A percentile compares a stretch with the other conserved stretches of the same genome.
phyloP scores from a whole-genome alignment of 2,113 vertebrate species.

The Toxotes jaculatrix region DNA sequence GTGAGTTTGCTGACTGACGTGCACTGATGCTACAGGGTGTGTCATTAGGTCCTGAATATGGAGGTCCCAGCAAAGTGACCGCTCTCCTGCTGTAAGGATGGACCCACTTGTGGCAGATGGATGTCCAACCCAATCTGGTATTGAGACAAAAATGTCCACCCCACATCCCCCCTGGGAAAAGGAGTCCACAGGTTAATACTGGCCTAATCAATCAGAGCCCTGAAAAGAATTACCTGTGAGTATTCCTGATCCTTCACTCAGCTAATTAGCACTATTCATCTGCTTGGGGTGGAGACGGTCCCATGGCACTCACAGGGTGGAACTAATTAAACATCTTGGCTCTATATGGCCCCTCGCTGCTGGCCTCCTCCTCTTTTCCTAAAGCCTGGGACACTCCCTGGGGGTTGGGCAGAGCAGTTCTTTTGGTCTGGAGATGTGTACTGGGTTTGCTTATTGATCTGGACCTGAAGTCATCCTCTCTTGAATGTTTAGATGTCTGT shows the following conservation, averaged over 20 bases:
- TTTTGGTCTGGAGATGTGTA: background rate
- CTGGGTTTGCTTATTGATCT: slow-evolving; percentile 72
- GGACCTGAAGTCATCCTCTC: slow-evolving; percentile 41
- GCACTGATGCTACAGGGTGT: background rate
- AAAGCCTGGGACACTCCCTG: slow-evolving; percentile 2
- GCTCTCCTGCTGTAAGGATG: background rate
- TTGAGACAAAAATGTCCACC: slow-evolving; percentile 33
- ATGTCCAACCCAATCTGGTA: slow-evolving; percentile 42
- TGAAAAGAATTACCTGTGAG: slow-evolving; percentile 66
- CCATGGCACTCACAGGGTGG: slow-evolving; percentile 42
- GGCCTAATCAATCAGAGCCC: slow-evolving; percentile 64
- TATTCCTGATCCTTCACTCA: slow-evolving; percentile 64
- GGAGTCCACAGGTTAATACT: slow-evolving; percentile 59
- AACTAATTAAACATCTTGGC: slow-evolving; percentile 69
- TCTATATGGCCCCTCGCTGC: slow-evolving; percentile 19
- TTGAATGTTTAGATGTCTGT: slow-evolving; percentile 42
- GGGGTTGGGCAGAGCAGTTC: slow-evolving; percentile 3
- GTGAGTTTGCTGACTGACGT: background rate
- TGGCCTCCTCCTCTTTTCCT: slow-evolving; percentile 47
- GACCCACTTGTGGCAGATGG: slow-evolving; percentile 29
- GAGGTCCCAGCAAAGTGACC: slow-evolving; percentile 8
- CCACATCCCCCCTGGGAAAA: slow-evolving; percentile 25
- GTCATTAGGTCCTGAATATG: background rate
- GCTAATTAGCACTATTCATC: slow-evolving; percentile 76
- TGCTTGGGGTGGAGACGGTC: slow-evolving; percentile 25